phyloP scores from a whole-genome alignment of 2,797 vertebrate species.

The Cirrhinus molitorella region DNA sequence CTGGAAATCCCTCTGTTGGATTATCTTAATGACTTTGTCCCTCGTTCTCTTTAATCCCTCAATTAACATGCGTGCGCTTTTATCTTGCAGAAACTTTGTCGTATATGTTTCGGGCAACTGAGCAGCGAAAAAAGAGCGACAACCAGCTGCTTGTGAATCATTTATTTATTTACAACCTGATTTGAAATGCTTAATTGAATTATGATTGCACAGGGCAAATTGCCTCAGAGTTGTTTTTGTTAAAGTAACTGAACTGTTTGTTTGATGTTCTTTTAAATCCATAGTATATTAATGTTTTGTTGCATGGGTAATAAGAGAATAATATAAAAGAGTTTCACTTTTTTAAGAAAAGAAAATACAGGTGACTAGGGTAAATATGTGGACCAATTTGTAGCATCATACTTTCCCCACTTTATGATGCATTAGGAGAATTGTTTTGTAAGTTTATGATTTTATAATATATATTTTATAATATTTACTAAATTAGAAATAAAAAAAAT shows the following conservation, averaged over 20 bases:
- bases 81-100: slow-evolving; percentile 19
- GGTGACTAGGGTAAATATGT: background rate
- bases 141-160: background rate
- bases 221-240: background rate
- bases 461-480: no score
- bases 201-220: no score
- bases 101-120: background rate
- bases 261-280: background rate
- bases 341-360: background rate
- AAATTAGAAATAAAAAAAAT: no score
- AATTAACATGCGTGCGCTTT: slow-evolving; percentile 22
- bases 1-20: slow-evolving; percentile 38
- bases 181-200: background rate
- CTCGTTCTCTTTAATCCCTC: slow-evolving; percentile 24
- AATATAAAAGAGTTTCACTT: background rate
- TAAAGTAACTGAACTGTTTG: background rate
- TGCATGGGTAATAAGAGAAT: background rate
- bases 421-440: background rate
- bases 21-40: slow-evolving; percentile 32
- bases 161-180: background rate
- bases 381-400: background rate
- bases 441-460: background rate
- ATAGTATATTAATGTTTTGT: background rate
- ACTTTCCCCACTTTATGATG: background rate
- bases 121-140: background rate